A percentile compares a stretch with the other conserved stretches of the same genome.
These are phyloP conservation scores for Microplitis deprimator DNA, from an alignment of 2,888 invertebrate species.

Conservation along the genomic window DNA sequence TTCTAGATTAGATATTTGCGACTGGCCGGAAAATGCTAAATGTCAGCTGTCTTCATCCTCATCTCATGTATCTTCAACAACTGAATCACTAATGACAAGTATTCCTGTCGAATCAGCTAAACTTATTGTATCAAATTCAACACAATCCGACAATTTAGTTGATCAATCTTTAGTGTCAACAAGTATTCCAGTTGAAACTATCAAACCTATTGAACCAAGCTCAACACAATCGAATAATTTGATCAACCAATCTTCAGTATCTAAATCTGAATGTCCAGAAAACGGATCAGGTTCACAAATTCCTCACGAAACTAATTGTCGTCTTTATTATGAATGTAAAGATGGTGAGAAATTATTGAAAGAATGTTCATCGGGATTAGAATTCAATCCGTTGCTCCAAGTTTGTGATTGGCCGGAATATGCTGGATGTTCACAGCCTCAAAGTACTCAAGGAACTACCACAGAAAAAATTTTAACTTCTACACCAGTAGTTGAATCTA, in stretches of 20 bases:
- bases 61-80: constrained; percentile 8
- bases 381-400: constrained; percentile 39
- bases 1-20: constrained; percentile 43
- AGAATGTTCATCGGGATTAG: constrained; percentile 36
- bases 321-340: constrained; percentile 48
- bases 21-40: constrained; percentile 39
- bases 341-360: constrained; percentile 39
- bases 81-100: constrained; percentile 8
- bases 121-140: constrained; percentile 7
- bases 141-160: not conserved
- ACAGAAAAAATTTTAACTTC: not conserved
- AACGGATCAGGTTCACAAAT: constrained; percentile 41
- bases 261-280: constrained; percentile 43
- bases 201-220: constrained; percentile 10
- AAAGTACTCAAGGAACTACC: not conserved
- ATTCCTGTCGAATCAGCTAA: not conserved
- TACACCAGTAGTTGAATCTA: not conserved
- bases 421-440: constrained; percentile 38
- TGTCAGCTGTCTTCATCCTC: constrained; percentile 27
- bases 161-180: constrained; percentile 28
- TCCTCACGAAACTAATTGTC: constrained; percentile 51
- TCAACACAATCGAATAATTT: not conserved
- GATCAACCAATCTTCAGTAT: constrained; percentile 2
- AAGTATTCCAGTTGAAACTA: not conserved
- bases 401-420: constrained; percentile 44